Evolutionary conservation across 2,113 vertebrate species (phyloP).

Genomic region (Andinoacara biseriatus): DNA sequence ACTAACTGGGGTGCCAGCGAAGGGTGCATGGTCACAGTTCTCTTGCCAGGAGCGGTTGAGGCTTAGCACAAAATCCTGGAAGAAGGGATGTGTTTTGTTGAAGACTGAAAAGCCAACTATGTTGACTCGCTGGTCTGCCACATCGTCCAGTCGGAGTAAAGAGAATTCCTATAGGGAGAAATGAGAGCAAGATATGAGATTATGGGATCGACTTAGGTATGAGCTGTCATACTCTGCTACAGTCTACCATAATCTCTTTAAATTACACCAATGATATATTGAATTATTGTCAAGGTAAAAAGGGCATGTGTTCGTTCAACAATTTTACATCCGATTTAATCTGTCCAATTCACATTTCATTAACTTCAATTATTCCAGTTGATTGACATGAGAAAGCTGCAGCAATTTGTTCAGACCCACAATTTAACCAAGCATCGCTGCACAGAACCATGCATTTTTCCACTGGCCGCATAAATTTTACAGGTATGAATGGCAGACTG

Average conservation of each 20-base stretch:
- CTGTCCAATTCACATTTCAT: conserved; percentile 49
- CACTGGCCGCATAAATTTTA: conserved; percentile 13
- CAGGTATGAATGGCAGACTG: conserved; percentile 12
- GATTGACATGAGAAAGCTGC: conserved; percentile 45
- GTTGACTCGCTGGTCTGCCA: conserved; percentile 90
- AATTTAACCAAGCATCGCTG: conserved; percentile 30
- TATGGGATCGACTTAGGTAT: neutral
- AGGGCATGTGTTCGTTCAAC: conserved; percentile 36
- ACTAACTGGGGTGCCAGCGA: conserved; percentile 93
- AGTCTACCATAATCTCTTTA: conserved; percentile 2
- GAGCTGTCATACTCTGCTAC: conserved; percentile 8
- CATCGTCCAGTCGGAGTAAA: conserved; percentile 88
- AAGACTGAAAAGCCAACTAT: conserved; percentile 97
- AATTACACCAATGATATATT: conserved; percentile 20
- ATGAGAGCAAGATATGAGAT: conserved; percentile 17
- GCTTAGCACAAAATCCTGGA: conserved; percentile 93
- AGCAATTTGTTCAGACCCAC: conserved; percentile 37
- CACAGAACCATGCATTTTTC: conserved; percentile 25
- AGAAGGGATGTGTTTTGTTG: conserved; percentile 94
- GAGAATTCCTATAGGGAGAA: conserved; percentile 88
- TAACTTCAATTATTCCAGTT: conserved; percentile 43
- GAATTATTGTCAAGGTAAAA: conserved; percentile 49
- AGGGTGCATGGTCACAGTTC: conserved; percentile 96
- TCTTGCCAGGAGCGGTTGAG: conserved; percentile 99
- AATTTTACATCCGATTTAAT: conserved; percentile 54